Evolutionary conservation across 2,113 vertebrate genomes (phyloP).

Genomic region (Grammomys surdaster): DNA sequence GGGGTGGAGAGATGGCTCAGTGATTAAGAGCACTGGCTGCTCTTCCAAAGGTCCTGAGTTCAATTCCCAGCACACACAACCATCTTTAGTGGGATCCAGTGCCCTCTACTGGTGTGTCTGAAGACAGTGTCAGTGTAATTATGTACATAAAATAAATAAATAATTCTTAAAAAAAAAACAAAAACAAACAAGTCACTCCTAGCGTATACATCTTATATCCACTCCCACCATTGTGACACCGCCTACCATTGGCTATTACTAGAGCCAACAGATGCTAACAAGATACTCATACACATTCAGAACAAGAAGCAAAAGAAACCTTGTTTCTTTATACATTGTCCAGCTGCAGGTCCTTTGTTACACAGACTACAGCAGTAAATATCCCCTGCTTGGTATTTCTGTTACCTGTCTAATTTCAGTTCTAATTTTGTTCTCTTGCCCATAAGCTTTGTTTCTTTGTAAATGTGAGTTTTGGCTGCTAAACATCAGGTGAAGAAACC

Average conservation of each 20-base stretch:
- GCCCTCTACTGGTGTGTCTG: no score
- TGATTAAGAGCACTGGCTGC: no score
- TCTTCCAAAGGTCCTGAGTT: no score
- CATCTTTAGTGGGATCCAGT: no score
- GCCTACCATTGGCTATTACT: no score
- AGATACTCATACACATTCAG: not conserved
- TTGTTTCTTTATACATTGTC: not conserved
- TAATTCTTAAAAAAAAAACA: no score
- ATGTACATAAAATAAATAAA: no score
- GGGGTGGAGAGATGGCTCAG: no score
- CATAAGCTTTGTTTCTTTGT: not conserved
- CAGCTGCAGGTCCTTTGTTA: not conserved
- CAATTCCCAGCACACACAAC: no score
- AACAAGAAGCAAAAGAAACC: not conserved
- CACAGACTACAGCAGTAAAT: not conserved
- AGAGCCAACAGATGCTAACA: not conserved
- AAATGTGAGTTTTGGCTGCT: not conserved
- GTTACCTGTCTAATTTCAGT: not conserved
- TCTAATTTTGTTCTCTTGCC: not conserved
- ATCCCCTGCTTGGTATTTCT: not conserved
- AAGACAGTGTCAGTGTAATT: no score
- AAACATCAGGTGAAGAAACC: not conserved
- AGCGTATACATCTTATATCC: no score
- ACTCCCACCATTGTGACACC: not conserved
- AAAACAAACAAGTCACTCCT: not conserved